A percentile compares a stretch with the other conserved stretches of the same genome.
These are phyloP conservation scores for Branchinecta lynchi DNA, from an alignment of 1,140 invertebrate genomes.

Conservation along the genomic window DNA sequence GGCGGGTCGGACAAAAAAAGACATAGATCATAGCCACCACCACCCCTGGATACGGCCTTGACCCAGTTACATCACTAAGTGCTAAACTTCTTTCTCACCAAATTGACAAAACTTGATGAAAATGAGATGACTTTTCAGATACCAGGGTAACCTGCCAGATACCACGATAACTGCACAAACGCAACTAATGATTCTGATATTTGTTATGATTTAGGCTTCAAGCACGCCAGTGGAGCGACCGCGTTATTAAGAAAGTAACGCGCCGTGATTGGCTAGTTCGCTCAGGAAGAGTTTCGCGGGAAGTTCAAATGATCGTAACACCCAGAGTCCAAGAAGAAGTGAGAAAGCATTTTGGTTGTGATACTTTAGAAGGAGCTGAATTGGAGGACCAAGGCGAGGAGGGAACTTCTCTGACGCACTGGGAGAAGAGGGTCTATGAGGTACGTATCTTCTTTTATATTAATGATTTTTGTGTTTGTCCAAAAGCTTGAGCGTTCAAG, in stretches of 20 bases:
- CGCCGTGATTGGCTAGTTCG: slow-evolving; percentile 63
- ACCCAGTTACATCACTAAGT: too few relatives aligned
- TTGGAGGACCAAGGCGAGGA: slow-evolving; percentile 95
- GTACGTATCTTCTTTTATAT: slow-evolving; percentile 34
- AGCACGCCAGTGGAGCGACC: slow-evolving; percentile 84
- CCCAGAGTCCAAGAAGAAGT: slow-evolving; percentile 73
- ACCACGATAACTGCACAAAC: too few relatives aligned
- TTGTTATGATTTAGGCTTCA: slow-evolving; percentile 42
- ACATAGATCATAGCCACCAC: too few relatives aligned
- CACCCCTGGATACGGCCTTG: too few relatives aligned
- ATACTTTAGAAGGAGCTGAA: slow-evolving; percentile 82
- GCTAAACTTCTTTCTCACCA: too few relatives aligned
- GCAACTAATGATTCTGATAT: too few relatives aligned
- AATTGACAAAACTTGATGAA: too few relatives aligned
- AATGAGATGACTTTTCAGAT: too few relatives aligned
- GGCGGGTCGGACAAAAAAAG: too few relatives aligned
- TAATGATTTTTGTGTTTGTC: not conserved
- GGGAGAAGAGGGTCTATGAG: slow-evolving; percentile 96
- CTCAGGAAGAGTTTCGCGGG: slow-evolving; percentile 51
- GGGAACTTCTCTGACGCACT: slow-evolving; percentile 91
- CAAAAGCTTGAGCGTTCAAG: not conserved
- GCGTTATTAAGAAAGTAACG: slow-evolving; percentile 62
- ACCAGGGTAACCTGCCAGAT: too few relatives aligned
- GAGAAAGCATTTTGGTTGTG: slow-evolving; percentile 76
- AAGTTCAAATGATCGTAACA: slow-evolving; percentile 79